These are phyloP conservation scores for Aphyosemion australe DNA, from an alignment of 2,113 vertebrate genomes.

Conservation along the genomic window DNA sequence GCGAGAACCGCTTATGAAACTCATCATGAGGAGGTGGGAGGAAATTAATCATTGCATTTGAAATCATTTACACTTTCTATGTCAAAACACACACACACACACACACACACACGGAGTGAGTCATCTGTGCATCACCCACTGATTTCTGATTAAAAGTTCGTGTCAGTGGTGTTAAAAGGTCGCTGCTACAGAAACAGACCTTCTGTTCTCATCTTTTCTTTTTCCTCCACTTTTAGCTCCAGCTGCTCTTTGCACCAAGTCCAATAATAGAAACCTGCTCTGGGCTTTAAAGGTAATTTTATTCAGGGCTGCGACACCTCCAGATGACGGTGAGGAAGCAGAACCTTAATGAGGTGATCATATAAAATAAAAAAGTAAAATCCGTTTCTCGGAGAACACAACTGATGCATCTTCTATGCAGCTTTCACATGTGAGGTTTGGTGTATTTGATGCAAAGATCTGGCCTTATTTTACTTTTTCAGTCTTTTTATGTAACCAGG, in stretches of 20 bases:
- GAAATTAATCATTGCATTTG: conserved; percentile 47
- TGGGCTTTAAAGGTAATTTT: too few species aligned
- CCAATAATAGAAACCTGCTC: neutral
- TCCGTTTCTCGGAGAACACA: too few species aligned
- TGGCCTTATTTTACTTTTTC: too few species aligned
- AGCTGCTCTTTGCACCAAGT: neutral
- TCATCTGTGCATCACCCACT: conserved; percentile 1
- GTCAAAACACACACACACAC: neutral
- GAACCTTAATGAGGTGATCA: too few species aligned
- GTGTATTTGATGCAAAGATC: too few species aligned
- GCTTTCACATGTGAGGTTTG: too few species aligned
- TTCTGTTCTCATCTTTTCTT: neutral
- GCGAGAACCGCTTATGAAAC: conserved; percentile 51
- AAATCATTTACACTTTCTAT: conserved; percentile 15
- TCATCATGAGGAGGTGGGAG: conserved; percentile 41
- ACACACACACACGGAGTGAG: conserved; percentile 3
- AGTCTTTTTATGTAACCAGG: too few species aligned
- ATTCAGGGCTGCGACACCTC: too few species aligned
- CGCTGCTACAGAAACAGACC: neutral
- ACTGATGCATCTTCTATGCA: too few species aligned
- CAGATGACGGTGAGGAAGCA: too few species aligned
- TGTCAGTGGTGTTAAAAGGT: neutral
- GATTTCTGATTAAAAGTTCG: conserved; percentile 5
- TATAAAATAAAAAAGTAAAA: too few species aligned
- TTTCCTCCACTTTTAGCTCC: neutral